Percentiles rank a stretch among this genome's conserved stretches.
phyloP scores from a whole-genome alignment of 2,797 vertebrate genomes.

The Takifugu ocellatus region DNA sequence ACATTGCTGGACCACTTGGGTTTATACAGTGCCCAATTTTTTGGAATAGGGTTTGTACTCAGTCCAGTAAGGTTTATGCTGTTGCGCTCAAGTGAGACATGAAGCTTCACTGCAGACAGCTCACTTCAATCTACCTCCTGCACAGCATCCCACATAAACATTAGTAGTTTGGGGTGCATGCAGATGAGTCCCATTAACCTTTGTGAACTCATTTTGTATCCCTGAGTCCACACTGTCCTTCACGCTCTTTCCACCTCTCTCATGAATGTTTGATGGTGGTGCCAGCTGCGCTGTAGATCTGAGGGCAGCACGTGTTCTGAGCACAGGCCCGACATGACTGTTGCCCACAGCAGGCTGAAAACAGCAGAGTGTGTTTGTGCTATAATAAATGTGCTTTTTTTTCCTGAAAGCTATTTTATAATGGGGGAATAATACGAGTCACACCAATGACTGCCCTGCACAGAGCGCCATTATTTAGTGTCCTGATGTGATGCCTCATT shows the following conservation, averaged over 20 bases:
- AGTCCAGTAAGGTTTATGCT: too few relatives aligned
- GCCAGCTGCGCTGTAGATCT: conserved; percentile 68
- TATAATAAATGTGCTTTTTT: background rate
- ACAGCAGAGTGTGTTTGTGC: conserved; percentile 9
- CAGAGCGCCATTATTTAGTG: conserved; percentile 30
- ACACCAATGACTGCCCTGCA: background rate
- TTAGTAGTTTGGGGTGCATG: conserved; percentile 36
- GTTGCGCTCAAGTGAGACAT: background rate
- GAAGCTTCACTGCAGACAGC: conserved; percentile 20
- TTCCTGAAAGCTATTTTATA: conserved; percentile 4
- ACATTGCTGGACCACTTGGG: too few relatives aligned
- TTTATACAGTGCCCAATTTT: too few relatives aligned
- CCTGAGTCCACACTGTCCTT: conserved; percentile 54
- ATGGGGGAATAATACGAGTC: background rate
- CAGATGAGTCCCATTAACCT: conserved; percentile 54
- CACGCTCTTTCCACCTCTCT: conserved; percentile 61
- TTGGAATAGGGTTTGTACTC: too few relatives aligned
- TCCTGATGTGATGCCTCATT: conserved; percentile 22
- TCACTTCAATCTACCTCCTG: conserved; percentile 30
- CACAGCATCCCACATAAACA: conserved; percentile 25
- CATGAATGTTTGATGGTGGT: conserved; percentile 77
- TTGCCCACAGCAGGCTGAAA: conserved; percentile 36
- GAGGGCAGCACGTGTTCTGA: conserved; percentile 57
- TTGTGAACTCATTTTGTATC: conserved; percentile 32
- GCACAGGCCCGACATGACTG: conserved; percentile 49